Conservation (phyloP, 2,113 vertebrate genomes). For the Arizona elegans region DNA sequence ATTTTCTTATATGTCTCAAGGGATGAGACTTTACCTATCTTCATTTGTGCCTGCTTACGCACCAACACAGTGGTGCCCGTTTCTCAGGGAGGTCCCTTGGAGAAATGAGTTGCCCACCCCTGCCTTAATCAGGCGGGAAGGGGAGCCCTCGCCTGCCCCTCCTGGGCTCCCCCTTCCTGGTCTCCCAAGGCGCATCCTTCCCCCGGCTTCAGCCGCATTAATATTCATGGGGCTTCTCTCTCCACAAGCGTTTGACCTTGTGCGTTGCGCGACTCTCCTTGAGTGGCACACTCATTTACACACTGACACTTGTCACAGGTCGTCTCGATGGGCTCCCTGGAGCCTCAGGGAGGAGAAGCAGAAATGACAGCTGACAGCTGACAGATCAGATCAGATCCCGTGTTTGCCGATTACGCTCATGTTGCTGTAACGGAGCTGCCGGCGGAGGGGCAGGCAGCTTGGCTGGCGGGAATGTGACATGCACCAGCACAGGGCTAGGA, state of each 20-base stretch:
- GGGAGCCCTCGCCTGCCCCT: accelerated
- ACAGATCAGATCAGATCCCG: slow-evolving; percentile 18
- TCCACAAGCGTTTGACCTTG: slow-evolving; percentile 70
- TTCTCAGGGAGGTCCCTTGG: too few species aligned
- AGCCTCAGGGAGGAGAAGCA: slow-evolving; percentile 40
- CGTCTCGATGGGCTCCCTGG: slow-evolving; percentile 42
- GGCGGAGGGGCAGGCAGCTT: neutral
- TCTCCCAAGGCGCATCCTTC: neutral
- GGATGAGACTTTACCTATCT: too few species aligned
- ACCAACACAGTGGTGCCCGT: too few species aligned
- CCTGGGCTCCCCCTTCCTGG: too few species aligned
- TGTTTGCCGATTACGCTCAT: neutral
- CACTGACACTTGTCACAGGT: slow-evolving; percentile 66
- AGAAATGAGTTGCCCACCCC: too few species aligned
- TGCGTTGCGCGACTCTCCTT: slow-evolving; percentile 65
- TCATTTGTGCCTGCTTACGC: too few species aligned
- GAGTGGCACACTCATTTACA: slow-evolving; percentile 68
- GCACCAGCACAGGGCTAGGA: too few species aligned
- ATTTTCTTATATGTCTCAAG: too few species aligned
- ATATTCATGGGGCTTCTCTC: slow-evolving; percentile 62
- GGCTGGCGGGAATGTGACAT: accelerated
- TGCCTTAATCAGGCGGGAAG: too few species aligned
- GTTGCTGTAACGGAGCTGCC: neutral
- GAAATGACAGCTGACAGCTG: slow-evolving; percentile 33
- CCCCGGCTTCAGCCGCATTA: slow-evolving; percentile 39